Base-by-base conservation (phyloP, 2,113 vertebrate species). In the Sclerurus mexicanus region DNA sequence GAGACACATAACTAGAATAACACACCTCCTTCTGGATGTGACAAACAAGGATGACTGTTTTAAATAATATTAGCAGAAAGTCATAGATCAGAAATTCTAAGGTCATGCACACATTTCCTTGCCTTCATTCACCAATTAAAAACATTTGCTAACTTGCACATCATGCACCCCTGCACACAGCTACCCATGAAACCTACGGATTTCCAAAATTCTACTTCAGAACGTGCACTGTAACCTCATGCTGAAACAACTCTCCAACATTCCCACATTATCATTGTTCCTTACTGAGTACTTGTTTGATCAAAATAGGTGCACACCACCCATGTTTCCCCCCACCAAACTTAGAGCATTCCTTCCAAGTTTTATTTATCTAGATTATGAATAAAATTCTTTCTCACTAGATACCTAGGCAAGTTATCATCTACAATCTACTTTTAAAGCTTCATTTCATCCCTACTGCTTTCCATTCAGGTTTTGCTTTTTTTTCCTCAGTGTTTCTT, bases 221-320 rank as follows among this genome's bases (percentile, higher is more conserved):
- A 52, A 52, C 24, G 25, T 28, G 21, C 6, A 63, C 58, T 78
- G 66, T 47, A 31, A 31, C 4, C 5, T 22, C 9, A 21, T 5
- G 4, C 21, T 52, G 46, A 71, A 89, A 47, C 17, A 39, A 60
- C 6, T 35, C 7, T n/a, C 10, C 12, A 44, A 6, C 28, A 42
- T 35, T 55, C 23, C 20, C 24, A 27, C 1, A 4, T 30, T 8
- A 30, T 14, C 5, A 7, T 27, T 12, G 67, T 55, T 69, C 37
- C 33, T 37, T 37, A 47, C 11, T 0, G 0, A 21, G 5, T 40
- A 56, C 44, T 37, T 3, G 0, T 60, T 59, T 69, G 28, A 17
- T n/a, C 39, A 83, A 79, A 75, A 33, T 3, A 53, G 19, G 4
- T 7, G 6, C 35, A 62, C 13, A 35, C 2, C 60, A 40, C 3